Percentiles rank a stretch among this genome's conserved stretches.
Evolutionary conservation across 2,888 invertebrate species (phyloP).

Genomic region (Branchinecta sandiegonensis): DNA sequence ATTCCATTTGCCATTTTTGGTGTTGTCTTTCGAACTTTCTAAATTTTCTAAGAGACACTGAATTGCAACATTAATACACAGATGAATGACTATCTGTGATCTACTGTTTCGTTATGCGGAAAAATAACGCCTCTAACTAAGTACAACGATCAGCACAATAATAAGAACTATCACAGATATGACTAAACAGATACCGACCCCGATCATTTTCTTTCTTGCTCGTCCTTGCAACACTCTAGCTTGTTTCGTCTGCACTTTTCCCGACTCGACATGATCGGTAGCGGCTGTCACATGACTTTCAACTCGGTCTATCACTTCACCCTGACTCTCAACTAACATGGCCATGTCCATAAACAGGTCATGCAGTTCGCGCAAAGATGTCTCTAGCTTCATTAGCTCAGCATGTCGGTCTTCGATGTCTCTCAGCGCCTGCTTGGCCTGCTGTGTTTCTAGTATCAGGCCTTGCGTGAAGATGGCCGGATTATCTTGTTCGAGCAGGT

Average conservation of each 20-base stretch:
- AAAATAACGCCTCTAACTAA: too few relatives aligned
- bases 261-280: slow-evolving; percentile 43
- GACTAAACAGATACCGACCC: too few relatives aligned
- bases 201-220: slow-evolving; percentile 36
- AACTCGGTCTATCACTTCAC: slow-evolving; percentile 46
- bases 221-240: slow-evolving; percentile 45
- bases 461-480: too few relatives aligned
- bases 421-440: slow-evolving; percentile 55
- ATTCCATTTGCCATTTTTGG: too few relatives aligned
- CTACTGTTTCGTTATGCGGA: too few relatives aligned
- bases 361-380: slow-evolving; percentile 56
- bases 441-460: slow-evolving; percentile 49
- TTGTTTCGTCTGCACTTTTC: slow-evolving; percentile 43
- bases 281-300: slow-evolving; percentile 45
- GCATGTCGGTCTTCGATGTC: slow-evolving; percentile 68
- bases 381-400: slow-evolving; percentile 65
- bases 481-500: too few relatives aligned
- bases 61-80: too few relatives aligned
- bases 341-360: slow-evolving; percentile 36
- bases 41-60: too few relatives aligned
- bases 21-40: too few relatives aligned
- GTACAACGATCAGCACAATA: too few relatives aligned
- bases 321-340: slow-evolving; percentile 57
- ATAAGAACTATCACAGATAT: too few relatives aligned
- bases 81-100: too few relatives aligned